Conservation (phyloP, 2,113 vertebrate species). For the Eretmochelys imbricata region DNA sequence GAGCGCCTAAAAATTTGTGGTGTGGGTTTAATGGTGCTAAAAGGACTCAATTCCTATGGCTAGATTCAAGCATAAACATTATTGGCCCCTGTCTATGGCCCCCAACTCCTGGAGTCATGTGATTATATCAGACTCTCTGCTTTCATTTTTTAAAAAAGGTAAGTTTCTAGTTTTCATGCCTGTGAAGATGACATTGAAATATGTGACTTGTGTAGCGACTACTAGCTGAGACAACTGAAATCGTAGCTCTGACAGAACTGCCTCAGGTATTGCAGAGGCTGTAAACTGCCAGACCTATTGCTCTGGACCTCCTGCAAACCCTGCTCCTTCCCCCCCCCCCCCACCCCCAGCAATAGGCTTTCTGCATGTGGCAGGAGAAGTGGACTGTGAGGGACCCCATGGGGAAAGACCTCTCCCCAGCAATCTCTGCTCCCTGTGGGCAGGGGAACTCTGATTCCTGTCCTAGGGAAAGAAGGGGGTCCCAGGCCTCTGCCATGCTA, state of each 20-base stretch:
- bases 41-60: not conserved
- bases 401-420: not conserved
- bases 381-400: not conserved
- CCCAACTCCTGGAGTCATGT: not conserved
- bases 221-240: not conserved
- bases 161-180: not conserved
- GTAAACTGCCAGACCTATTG: not conserved
- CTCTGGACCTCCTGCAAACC: not conserved
- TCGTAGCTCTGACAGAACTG: not conserved
- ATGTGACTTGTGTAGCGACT: not conserved
- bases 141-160: not conserved
- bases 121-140: not conserved
- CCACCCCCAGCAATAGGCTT: not conserved
- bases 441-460: accelerated
- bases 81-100: not conserved
- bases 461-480: not conserved
- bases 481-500: accelerated
- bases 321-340: too few species aligned
- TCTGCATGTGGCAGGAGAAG: not conserved
- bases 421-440: not conserved
- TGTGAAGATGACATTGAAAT: not conserved
- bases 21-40: not conserved
- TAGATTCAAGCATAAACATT: not conserved
- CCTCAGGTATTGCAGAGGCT: not conserved
- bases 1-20: not conserved